phyloP scores from a whole-genome alignment of 2,797 vertebrate genomes.

The Uromys caudimaculatus region DNA sequence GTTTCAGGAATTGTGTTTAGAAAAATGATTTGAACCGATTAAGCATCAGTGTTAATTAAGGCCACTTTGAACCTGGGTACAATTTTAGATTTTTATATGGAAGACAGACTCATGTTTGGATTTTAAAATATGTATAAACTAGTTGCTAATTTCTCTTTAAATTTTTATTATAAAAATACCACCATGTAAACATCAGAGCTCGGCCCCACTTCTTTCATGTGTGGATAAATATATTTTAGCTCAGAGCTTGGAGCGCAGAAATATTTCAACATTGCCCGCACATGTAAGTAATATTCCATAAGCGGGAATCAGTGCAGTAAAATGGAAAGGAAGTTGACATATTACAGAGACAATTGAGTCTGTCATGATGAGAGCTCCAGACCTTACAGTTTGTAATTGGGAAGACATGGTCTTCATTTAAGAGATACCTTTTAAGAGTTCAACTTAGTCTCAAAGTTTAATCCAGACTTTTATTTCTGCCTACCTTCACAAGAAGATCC shows the following conservation, averaged over 20 bases:
- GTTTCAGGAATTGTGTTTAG: conserved; percentile 50
- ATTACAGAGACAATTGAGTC: conserved; percentile 42
- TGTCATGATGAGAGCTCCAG: conserved; percentile 38
- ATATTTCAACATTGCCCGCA: not conserved
- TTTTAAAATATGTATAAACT: conserved; percentile 1
- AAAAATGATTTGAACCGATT: conserved; percentile 64
- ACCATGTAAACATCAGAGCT: not conserved
- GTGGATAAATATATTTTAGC: conserved; percentile 40
- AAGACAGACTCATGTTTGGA: conserved; percentile 36
- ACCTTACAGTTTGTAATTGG: conserved; percentile 53
- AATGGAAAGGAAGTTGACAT: conserved; percentile 35
- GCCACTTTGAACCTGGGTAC: conserved; percentile 54
- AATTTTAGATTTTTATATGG: conserved; percentile 66
- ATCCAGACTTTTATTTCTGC: conserved; percentile 29
- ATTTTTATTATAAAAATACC: conserved; percentile 31
- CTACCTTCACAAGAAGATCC: not conserved
- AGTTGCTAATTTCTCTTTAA: conserved; percentile 55
- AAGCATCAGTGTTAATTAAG: conserved; percentile 63
- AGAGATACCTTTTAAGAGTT: conserved; percentile 34
- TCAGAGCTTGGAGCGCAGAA: not conserved
- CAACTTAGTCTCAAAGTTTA: conserved; percentile 59
- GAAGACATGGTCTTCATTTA: conserved; percentile 60
- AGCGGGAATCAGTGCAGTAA: not conserved
- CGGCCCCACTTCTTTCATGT: not conserved
- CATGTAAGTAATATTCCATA: not conserved